Base-by-base conservation (phyloP, 2,797 vertebrate genomes). In the Bucorvus abyssinicus region DNA sequence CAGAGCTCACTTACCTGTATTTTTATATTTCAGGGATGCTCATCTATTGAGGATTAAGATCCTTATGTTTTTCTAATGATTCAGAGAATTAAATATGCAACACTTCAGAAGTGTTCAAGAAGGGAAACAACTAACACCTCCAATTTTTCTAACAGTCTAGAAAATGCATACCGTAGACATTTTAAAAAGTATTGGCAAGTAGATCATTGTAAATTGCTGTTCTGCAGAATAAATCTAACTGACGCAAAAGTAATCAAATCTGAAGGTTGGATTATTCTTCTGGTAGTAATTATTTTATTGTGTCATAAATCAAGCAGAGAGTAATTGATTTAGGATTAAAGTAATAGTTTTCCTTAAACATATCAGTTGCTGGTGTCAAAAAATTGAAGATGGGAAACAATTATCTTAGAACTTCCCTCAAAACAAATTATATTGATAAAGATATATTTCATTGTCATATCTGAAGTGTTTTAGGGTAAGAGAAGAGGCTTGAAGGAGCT, bases 361-460 rank as follows among this genome's bases (percentile, higher is more conserved):
- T 10, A 64, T 47, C 26, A 18, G 8, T 87, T 90, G 49, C 75
- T 89, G 79, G 40, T 90, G 60, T 88, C 14, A 83, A 90, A 93
- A 95, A 85, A 84, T 57, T 24, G 60, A 92, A 94, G 12, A 64
- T 4, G 76, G 74, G 83, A 97, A 97, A 96, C 67, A 74, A 49
- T 63, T 94, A 61, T 90, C 93, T 91, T 95, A 93, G 84, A 96
- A 89, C 40, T 84, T 95, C 60, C 77, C 59, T 94, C 59, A 76
- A 93, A 97, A 81, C 93, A 89, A 95, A 94, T 67, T 90, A 81
- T 94, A 93, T 96, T 91, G 78, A 57, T 81, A 82, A 89, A 87
- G 73, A 87, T 95, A 93, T 90, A 95, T 97, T 95, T 96, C 89
- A 95, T 95, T 52, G 34, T 95, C 77, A 69, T 92, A 81, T 97